These are phyloP conservation scores for Drosophila austrosaltans DNA, from an alignment of 2,888 invertebrate species.

Conservation along the genomic window DNA sequence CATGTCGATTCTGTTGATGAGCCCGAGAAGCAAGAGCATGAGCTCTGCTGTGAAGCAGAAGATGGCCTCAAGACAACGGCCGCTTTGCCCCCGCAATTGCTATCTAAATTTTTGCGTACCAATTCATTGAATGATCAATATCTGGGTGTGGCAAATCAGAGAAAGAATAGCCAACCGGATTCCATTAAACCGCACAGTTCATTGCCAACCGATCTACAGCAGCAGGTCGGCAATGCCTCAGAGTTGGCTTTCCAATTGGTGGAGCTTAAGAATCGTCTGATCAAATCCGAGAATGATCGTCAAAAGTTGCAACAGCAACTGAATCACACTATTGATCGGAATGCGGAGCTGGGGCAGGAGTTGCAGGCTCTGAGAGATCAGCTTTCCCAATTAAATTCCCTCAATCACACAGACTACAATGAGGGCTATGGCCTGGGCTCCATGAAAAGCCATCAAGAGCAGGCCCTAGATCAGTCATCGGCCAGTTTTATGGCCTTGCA, in stretches of 20 bases:
- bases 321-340: slow-evolving; percentile 86
- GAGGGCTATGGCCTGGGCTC: slow-evolving; percentile 84
- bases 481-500: slow-evolving; percentile 81
- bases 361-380: slow-evolving; percentile 83
- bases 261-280: slow-evolving; percentile 84
- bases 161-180: slow-evolving; percentile 49
- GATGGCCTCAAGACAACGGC: slow-evolving; percentile 69
- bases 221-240: slow-evolving; percentile 72
- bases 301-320: slow-evolving; percentile 86
- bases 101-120: slow-evolving; percentile 76
- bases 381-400: slow-evolving; percentile 82
- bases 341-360: slow-evolving; percentile 85
- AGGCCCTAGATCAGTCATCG: slow-evolving; percentile 66
- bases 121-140: slow-evolving; percentile 81
- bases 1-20: slow-evolving; percentile 69
- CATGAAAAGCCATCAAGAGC: slow-evolving; percentile 75
- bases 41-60: slow-evolving; percentile 71
- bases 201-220: slow-evolving; percentile 81
- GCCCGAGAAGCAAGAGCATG: slow-evolving; percentile 68
- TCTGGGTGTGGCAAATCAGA: slow-evolving; percentile 59
- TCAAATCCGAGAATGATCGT: slow-evolving; percentile 83
- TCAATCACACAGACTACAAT: slow-evolving; percentile 84
- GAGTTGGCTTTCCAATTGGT: slow-evolving; percentile 85
- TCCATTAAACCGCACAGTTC: slow-evolving; percentile 69
- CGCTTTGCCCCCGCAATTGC: slow-evolving; percentile 54